Evolutionary conservation across 1,140 invertebrate genomes (phyloP), one percentile per base, ranked within the genome.

Genomic region (Lysiphlebus fabarum): DNA sequence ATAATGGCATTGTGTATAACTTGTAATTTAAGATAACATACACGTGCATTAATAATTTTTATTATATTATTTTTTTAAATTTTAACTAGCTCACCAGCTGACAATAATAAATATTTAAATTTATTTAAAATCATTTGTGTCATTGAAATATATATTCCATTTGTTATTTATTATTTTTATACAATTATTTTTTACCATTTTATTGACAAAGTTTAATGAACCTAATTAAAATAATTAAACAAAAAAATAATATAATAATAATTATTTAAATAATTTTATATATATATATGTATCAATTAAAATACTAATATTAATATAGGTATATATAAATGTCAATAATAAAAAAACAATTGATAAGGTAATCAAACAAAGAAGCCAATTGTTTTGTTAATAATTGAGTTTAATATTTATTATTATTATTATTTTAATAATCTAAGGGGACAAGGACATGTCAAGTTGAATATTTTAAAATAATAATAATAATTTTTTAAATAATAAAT

Each of bases 1-100:
- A 36, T 36, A 12, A 37, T 12, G 49, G 11, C 49, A 42, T n/a
- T n/a, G 8, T n/a, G n/a, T 42, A 42, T n/a, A n/a, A n/a, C n/a
- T 1, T 2, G 40, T 7, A 26, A 26, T 43, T 53, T 40, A 53
- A 59, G 57, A 59, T 59, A 59, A 53, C 49, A 12, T 51, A 43
- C 57, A 44, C 50, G 43, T 59, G 57, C 42, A 41, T 7, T 10
- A 26, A 12, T 56, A 48, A 50, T 33, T n/a, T n/a, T n/a, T 50
- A 12, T 38, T 45, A 38, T 26, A 26, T 36, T 48, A 3, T 8
- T 49, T 7, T 59, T 59, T 17, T 42, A 42, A 43, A 42, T 53
- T 6, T 17, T 33, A 49, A 34, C 26, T 34, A 5, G 11, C 26
- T 11, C 34, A 33, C 9, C 26, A 26, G 17, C 47, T 49, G 26